Evolutionary conservation across 2,797 vertebrate genomes (phyloP).

Genomic region (Pelodytes ibericus): DNA sequence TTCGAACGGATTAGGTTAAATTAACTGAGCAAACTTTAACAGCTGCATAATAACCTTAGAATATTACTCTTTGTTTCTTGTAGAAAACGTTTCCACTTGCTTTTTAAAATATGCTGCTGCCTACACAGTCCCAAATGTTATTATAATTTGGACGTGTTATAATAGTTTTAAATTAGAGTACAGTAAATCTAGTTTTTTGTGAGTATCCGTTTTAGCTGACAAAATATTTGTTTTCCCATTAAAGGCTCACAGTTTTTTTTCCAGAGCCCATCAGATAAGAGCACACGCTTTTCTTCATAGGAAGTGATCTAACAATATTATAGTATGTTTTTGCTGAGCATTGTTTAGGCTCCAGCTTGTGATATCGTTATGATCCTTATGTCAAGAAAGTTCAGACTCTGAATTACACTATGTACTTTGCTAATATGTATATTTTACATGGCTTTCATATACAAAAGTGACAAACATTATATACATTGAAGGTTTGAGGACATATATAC

Average conservation of each 20-base stretch:
- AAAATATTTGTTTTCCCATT: conserved; percentile 30
- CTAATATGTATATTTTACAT: no score
- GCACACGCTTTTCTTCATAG: conserved; percentile 55
- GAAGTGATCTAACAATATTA: conserved; percentile 67
- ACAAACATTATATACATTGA: no score
- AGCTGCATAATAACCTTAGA: no score
- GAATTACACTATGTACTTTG: no score
- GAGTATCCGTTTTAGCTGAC: conserved; percentile 1
- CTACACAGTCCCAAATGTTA: neutral
- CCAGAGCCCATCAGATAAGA: conserved; percentile 59
- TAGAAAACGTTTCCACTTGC: neutral
- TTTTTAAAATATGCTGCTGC: neutral
- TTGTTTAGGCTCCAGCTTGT: conserved; percentile 64
- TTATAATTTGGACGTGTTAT: neutral
- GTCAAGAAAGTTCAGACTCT: conserved; percentile 30
- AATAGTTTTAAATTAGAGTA: conserved; percentile 1
- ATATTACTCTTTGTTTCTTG: no score
- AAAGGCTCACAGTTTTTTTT: neutral
- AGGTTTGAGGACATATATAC: no score
- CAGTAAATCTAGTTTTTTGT: conserved; percentile 5
- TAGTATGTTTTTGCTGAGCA: conserved; percentile 61
- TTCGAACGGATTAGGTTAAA: no score
- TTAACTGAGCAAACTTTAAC: no score
- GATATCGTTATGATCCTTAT: conserved; percentile 56
- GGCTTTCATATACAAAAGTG: no score